phyloP scores from a whole-genome alignment of 2,888 invertebrate species.

The Nycteola revayana region DNA sequence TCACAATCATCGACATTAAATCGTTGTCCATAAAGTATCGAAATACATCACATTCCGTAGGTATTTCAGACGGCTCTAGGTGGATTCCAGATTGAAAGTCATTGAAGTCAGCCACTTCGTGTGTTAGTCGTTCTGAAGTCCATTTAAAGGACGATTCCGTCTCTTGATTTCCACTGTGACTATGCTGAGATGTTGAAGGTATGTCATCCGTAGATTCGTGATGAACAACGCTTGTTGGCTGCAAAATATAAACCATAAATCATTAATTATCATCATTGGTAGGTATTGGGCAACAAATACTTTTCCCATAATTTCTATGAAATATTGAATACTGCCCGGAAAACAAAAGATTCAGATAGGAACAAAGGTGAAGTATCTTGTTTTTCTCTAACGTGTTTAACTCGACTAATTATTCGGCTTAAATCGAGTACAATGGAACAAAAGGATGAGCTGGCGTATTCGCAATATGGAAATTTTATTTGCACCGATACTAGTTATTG shows the following conservation, averaged over 20 bases:
- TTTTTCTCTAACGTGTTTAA: too few species aligned
- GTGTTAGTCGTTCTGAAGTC: conserved; percentile 13
- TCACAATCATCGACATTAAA: conserved; percentile 10
- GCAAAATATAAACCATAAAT: conserved; percentile 10
- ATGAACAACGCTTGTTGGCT: conserved; percentile 10
- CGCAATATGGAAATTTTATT: too few species aligned
- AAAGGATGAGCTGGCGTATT: too few species aligned
- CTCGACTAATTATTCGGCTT: too few species aligned
- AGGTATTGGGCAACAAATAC: too few species aligned
- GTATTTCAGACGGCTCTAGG: conserved; percentile 10
- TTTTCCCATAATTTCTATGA: too few species aligned
- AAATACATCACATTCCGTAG: conserved; percentile 13
- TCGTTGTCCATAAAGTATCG: conserved; percentile 7
- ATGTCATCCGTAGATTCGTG: conserved; percentile 7
- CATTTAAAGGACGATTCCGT: conserved; percentile 12
- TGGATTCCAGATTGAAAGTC: conserved; percentile 12
- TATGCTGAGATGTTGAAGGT: conserved; percentile 11
- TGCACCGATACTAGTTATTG: too few species aligned
- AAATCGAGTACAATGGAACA: too few species aligned
- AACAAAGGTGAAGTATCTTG: conserved; percentile 9
- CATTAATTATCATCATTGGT: too few species aligned
- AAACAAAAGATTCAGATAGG: too few species aligned
- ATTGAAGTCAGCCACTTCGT: conserved; percentile 12
- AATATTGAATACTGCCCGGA: conserved; percentile 9
- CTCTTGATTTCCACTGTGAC: conserved; percentile 12